Base-by-base conservation (phyloP, 2,888 invertebrate genomes). In the Peribatodes rhomboidaria region DNA sequence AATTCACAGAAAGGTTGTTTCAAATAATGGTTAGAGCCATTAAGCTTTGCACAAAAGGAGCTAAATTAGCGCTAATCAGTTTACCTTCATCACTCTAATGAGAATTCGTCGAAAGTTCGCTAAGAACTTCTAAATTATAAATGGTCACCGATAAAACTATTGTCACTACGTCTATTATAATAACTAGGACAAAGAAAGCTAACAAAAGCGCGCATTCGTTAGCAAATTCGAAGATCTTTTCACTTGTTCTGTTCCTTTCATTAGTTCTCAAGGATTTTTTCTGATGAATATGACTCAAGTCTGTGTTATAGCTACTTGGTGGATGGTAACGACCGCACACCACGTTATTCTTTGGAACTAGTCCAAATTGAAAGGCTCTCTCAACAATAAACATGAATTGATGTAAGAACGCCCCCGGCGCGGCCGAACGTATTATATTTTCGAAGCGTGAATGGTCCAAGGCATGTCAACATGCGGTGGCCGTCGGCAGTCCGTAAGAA, bases 321-420 rank as follows among this genome's bases (percentile, higher is more conserved):
- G 68, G 68, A 66, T 73, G 73, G 79, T 76, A 75, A 75, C 77
- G 84, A 80, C 81, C 86, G 83, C 86, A 86, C 87, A 82, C 80
- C 55, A 71, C 69, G 81, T 76, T 80, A 37, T 81, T 80, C 80
- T 76, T 86, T 89, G 88, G 86, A 86, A 81, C 76, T 65, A 63
- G 70, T 87, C 88, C 89, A 89, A 88, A 70, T 72, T 67, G 63
- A 68, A 68, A 68, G 59, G 39, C 50, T 55, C 44, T 59, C 73
- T 73, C 72, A 69, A 70, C 69, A 75, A 71, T 66, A 58, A 55
- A 65, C 37, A 56, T 52, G 20, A 31, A 65, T 55, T 33, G 60
- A 55, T 50, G 37, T 41, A 42, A 44, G 50, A 46, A 46, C 55
- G 41, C 59, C 58, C 22, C 22, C 44, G 60, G 57, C 37, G 27